These are phyloP conservation scores for Cnemophilus loriae DNA, from an alignment of 2,113 vertebrate genomes.

Conservation along the genomic window DNA sequence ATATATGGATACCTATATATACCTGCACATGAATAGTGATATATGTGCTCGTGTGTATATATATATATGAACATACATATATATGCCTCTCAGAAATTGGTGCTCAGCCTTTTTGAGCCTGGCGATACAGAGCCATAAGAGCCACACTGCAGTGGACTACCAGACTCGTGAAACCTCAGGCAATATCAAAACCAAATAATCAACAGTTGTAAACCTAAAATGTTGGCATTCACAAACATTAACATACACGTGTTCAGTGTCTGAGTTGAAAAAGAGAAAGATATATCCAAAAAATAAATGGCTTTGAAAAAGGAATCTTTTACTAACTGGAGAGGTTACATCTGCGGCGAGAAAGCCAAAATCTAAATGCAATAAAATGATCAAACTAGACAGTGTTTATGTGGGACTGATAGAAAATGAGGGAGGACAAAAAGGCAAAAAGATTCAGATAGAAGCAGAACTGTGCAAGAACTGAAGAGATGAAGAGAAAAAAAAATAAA, in stretches of 20 bases:
- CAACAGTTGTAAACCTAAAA: background rate
- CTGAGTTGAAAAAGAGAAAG: background rate
- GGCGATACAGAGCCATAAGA: background rate
- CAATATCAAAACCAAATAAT: background rate
- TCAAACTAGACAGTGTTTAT: background rate
- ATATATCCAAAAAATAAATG: background rate
- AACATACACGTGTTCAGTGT: background rate
- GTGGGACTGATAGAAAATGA: background rate
- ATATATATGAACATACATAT: too few relatives aligned
- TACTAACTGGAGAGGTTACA: background rate
- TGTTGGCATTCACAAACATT: background rate
- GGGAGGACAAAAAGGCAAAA: background rate
- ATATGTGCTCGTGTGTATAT: accelerated
- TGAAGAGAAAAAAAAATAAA: background rate
- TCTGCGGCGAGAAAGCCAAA: background rate
- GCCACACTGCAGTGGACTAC: background rate
- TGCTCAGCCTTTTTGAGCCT: background rate
- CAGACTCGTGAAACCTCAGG: background rate
- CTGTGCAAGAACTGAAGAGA: background rate
- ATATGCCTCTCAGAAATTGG: background rate
- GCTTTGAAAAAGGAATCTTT: background rate
- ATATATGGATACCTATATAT: background rate
- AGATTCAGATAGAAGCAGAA: background rate
- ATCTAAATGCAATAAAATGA: background rate
- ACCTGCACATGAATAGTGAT: background rate